phyloP scores from a whole-genome alignment of 2,888 invertebrate species.

The Galerucella calmariensis region DNA sequence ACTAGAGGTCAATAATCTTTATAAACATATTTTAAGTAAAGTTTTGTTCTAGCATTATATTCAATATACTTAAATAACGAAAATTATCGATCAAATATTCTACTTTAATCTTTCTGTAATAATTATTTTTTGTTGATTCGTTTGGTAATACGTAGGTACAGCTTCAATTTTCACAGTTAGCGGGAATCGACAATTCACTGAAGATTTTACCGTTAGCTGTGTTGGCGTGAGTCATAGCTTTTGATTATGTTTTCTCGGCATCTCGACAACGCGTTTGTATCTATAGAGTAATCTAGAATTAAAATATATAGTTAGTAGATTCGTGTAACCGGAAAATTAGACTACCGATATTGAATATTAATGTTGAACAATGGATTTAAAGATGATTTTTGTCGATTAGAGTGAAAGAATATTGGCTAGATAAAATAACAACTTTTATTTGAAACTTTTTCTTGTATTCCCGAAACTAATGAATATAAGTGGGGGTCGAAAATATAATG shows the following conservation, averaged over 20 bases:
- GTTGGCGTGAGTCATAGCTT: slow-evolving; percentile 14
- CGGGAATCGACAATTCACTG: neutral
- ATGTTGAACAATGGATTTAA: neutral
- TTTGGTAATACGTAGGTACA: neutral
- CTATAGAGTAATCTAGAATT: neutral
- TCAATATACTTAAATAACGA: neutral
- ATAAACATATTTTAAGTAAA: too few species aligned
- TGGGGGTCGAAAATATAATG: too few species aligned
- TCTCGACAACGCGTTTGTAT: slow-evolving; percentile 5
- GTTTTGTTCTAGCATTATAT: too few species aligned
- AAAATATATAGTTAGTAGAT: neutral
- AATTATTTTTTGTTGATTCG: neutral
- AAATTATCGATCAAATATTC: neutral
- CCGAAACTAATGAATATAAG: too few species aligned
- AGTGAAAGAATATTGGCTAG: too few species aligned
- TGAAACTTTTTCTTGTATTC: too few species aligned
- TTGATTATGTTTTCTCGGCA: neutral
- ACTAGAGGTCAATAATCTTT: too few species aligned
- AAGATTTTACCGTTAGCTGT: slow-evolving; percentile 10
- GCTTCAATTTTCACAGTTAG: slow-evolving; percentile 8
- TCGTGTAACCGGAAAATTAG: neutral
- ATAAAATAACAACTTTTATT: too few species aligned
- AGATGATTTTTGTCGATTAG: too few species aligned
- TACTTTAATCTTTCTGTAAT: neutral
- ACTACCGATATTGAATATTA: neutral